phyloP scores from a whole-genome alignment of 2,888 invertebrate species.

The Cheilosia pagana region DNA sequence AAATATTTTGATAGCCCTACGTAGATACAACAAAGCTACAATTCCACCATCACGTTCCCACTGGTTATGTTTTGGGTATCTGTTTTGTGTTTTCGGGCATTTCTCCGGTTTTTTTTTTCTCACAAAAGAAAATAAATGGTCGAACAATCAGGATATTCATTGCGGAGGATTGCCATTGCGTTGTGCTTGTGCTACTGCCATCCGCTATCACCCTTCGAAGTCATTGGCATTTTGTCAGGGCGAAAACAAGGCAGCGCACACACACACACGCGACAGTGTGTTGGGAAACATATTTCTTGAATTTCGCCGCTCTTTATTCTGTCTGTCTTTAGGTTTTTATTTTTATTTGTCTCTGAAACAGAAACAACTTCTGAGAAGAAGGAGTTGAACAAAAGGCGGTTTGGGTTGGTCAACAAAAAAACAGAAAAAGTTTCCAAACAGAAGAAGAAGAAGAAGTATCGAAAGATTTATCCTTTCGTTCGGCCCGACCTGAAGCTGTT shows the following conservation, averaged over 20 bases:
- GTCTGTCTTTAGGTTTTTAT: conserved; percentile 37
- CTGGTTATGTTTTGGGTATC: conserved; percentile 63
- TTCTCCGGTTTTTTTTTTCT: conserved; percentile 16
- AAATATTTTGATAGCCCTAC: conserved; percentile 70
- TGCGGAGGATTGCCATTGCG: conserved; percentile 57
- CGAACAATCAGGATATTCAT: conserved; percentile 74
- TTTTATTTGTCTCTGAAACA: conserved; percentile 27
- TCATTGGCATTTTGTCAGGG: conserved; percentile 72
- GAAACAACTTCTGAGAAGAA: conserved; percentile 47
- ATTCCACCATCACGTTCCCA: conserved; percentile 60
- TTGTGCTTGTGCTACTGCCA: conserved; percentile 47
- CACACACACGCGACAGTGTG: conserved; percentile 1
- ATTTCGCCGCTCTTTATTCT: conserved; percentile 57
- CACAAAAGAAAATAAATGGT: conserved; percentile 67
- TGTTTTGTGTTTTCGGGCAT: conserved; percentile 63
- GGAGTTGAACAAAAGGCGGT: conserved; percentile 62
- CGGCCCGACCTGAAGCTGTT: conserved; percentile 36
- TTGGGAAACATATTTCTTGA: conserved; percentile 68
- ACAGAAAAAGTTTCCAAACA: conserved; percentile 15
- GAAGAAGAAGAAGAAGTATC: conserved; percentile 28
- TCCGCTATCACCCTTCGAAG: conserved; percentile 69
- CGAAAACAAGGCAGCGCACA: conserved; percentile 38
- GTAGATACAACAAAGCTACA: conserved; percentile 28
- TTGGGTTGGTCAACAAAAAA: conserved; percentile 39
- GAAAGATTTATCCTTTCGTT: conserved; percentile 63